Base-by-base conservation (phyloP, 2,113 vertebrate genomes). In the Hystrix cristata region DNA sequence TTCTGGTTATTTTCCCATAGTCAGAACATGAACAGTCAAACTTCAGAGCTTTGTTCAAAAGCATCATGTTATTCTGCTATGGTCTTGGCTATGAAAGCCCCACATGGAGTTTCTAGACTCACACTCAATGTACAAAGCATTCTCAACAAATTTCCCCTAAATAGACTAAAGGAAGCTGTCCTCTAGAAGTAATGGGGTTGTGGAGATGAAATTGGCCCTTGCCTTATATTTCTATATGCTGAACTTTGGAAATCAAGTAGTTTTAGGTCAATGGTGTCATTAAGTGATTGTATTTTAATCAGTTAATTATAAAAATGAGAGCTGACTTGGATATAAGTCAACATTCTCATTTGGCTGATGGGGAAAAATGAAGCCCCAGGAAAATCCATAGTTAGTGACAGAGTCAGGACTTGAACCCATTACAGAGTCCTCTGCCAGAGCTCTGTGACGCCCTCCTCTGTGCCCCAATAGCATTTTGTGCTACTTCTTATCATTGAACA, bases 261-360 rank as follows among this genome's bases (percentile, higher is more conserved):
- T 86, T 91, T 95, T 57, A 89, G 84, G 80, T 92, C 34, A 85
- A 43, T 90, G 65, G 38, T 57, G 64, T 85, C 92, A 96, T 92
- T 67, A 94, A 92, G 84, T 84, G 51, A 92, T 96, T 84, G 59
- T 90, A 59, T 90, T 95, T 90, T 93, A 95, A 94, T 94, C 62
- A 81, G 31, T 94, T 94, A 94, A 87, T 83, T 96, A 96, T 57
- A 82, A 95, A 96, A 90, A 78, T 65, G 67, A 96, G n/a, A 84
- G 71, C 79, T 88, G 88, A 55, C 91, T 90, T 95, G 87, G 64
- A 71, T 69, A 83, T 29, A 9, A 87, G 89, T 93, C 91, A 93
- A 31, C 46, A 25, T 69, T 94, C 74, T 97, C 76, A 87, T 96
- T 92, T 89, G 92, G 85, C 64, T 78, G 87, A 92, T 84, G 59